phyloP scores from a whole-genome alignment of 2,797 vertebrate species.

The Babyrousa celebensis region DNA sequence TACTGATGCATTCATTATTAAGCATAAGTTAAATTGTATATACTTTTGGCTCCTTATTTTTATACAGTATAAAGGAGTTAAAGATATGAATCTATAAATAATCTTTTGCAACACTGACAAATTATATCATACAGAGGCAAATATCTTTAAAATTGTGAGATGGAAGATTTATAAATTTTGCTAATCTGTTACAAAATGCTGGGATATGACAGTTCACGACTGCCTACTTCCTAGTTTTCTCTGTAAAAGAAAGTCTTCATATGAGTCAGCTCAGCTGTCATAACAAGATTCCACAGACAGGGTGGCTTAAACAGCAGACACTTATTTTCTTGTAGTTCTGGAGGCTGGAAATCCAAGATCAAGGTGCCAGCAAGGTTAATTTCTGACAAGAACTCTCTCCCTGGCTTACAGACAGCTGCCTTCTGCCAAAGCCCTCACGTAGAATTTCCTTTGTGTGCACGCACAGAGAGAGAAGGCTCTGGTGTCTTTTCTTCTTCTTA shows the following conservation, averaged over 20 bases:
- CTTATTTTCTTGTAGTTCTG: neutral
- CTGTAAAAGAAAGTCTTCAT: neutral
- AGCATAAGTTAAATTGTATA: neutral
- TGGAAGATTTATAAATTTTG: neutral
- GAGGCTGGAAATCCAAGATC: neutral
- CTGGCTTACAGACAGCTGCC: neutral
- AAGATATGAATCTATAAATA: neutral
- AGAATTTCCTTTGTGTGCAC: neutral
- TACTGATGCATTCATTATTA: neutral
- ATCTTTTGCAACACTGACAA: constrained; percentile 34
- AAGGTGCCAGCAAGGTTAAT: neutral
- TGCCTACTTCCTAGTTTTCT: neutral
- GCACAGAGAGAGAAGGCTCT: neutral
- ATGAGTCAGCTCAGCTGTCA: constrained; percentile 1
- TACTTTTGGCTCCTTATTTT: constrained; percentile 29
- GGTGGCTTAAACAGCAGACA: neutral
- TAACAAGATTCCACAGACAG: neutral
- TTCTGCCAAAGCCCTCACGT: neutral
- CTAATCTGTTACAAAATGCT: constrained; percentile 42
- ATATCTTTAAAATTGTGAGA: constrained; percentile 25
- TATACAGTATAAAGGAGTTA: neutral
- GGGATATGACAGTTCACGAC: neutral
- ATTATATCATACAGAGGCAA: neutral
- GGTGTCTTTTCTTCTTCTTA: neutral
- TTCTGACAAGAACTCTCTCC: neutral